A percentile compares a stretch with the other conserved stretches of the same genome.
phyloP scores from a whole-genome alignment of 2,888 invertebrate species.

The Cantharis lateralis region DNA sequence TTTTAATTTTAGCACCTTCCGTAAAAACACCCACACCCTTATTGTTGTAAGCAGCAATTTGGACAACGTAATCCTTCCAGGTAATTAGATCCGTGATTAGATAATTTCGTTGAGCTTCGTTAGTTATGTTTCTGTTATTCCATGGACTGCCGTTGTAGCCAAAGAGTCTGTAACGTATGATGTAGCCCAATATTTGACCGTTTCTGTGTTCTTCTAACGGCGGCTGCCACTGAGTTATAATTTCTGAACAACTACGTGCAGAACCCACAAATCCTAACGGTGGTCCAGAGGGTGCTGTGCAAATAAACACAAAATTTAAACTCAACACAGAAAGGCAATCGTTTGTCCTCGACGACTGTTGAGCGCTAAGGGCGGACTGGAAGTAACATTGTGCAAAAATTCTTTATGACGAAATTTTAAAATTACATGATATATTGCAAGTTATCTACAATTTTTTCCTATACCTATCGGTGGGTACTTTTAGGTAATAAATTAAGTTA shows the following conservation, averaged over 20 bases:
- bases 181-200: constrained; percentile 92
- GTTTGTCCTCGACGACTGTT: neutral
- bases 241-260: constrained; percentile 91
- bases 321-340: neutral
- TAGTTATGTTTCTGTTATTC: constrained; percentile 90
- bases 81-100: constrained; percentile 92
- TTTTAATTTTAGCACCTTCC: constrained; percentile 89
- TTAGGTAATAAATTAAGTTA: no score
- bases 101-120: constrained; percentile 87
- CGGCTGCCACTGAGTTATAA: constrained; percentile 96
- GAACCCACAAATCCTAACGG: constrained; percentile 94
- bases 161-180: constrained; percentile 86
- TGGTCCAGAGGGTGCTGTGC: constrained; percentile 90
- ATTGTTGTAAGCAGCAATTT: constrained; percentile 96
- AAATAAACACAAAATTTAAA: neutral
- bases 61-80: constrained; percentile 96
- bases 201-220: constrained; percentile 94
- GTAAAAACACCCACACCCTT: constrained; percentile 95
- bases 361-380: neutral
- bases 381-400: neutral
- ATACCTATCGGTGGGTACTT: no score
- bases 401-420: no score
- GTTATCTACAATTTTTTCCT: no score
- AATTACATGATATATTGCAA: no score
- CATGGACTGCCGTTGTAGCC: constrained; percentile 93